Evolutionary conservation across 2,113 vertebrate genomes (phyloP).

Genomic region (Synodontis membranacea): DNA sequence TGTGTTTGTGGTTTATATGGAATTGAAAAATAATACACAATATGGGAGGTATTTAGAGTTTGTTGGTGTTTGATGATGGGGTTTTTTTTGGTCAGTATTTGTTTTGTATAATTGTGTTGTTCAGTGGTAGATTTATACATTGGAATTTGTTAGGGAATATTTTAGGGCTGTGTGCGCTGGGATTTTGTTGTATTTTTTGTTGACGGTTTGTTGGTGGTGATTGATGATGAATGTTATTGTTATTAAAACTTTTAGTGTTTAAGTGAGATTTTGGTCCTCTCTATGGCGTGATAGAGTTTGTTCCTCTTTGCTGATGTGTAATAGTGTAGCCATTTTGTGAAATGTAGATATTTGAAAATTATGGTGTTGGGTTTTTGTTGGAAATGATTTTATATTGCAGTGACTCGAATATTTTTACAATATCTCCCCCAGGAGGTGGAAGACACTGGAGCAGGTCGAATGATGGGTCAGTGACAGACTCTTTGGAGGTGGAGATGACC

Average conservation of each 20-base stretch:
- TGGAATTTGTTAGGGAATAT: too few relatives aligned
- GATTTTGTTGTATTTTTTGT: too few relatives aligned
- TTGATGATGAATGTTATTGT: too few relatives aligned
- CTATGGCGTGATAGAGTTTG: background rate
- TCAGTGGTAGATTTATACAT: too few relatives aligned
- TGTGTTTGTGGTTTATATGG: too few relatives aligned
- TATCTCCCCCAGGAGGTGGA: background rate
- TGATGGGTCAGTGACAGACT: background rate
- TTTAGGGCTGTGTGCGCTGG: too few relatives aligned
- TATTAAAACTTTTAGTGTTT: background rate
- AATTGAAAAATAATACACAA: too few relatives aligned
- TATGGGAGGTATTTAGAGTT: too few relatives aligned
- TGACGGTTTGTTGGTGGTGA: too few relatives aligned
- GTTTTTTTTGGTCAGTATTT: too few relatives aligned
- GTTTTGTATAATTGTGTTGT: too few relatives aligned
- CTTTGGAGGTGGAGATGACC: slow-evolving; percentile 67
- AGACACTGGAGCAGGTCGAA: background rate
- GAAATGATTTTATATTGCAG: background rate
- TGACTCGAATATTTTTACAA: background rate
- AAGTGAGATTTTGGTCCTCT: background rate
- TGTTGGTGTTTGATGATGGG: too few relatives aligned
- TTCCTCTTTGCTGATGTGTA: background rate
- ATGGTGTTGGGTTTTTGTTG: background rate
- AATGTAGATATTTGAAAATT: background rate
- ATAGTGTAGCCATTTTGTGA: background rate